Evolutionary conservation across 2,797 vertebrate genomes (phyloP).

Genomic region (Percopsis omiscomaycus): DNA sequence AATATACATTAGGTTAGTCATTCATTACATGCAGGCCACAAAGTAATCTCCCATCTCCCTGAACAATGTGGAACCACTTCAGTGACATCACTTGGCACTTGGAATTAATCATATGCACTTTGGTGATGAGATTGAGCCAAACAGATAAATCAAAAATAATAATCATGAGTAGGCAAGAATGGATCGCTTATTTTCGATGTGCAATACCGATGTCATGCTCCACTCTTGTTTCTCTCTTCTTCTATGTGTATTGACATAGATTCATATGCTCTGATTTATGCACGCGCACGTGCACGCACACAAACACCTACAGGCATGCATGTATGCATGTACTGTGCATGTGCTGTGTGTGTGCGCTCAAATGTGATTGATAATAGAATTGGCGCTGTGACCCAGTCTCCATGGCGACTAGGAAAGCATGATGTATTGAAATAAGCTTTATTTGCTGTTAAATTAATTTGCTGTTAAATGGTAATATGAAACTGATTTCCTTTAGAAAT

Average conservation of each 20-base stretch:
- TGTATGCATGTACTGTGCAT: conserved; percentile 9
- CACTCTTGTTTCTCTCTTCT: conserved; percentile 16
- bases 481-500: conserved; percentile 6
- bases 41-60: conserved; percentile 25
- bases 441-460: background rate
- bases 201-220: conserved; percentile 14
- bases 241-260: conserved; percentile 7
- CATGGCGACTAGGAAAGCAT: conserved; percentile 42
- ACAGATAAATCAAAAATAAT: conserved; percentile 22
- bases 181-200: conserved; percentile 25
- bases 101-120: conserved; percentile 30
- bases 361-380: conserved; percentile 44
- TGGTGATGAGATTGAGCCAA: conserved; percentile 16
- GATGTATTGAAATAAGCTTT: conserved; percentile 30
- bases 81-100: conserved; percentile 14
- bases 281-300: too few relatives aligned
- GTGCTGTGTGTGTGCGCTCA: too few relatives aligned
- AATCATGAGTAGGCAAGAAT: conserved; percentile 16
- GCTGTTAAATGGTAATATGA: background rate
- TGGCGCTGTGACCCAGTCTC: conserved; percentile 43
- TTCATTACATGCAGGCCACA: conserved; percentile 22
- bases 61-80: background rate
- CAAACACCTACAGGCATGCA: background rate
- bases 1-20: conserved; percentile 17
- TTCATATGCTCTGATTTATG: background rate